Conservation (phyloP, 2,888 invertebrate genomes). For the Lochmaea crataegi region DNA sequence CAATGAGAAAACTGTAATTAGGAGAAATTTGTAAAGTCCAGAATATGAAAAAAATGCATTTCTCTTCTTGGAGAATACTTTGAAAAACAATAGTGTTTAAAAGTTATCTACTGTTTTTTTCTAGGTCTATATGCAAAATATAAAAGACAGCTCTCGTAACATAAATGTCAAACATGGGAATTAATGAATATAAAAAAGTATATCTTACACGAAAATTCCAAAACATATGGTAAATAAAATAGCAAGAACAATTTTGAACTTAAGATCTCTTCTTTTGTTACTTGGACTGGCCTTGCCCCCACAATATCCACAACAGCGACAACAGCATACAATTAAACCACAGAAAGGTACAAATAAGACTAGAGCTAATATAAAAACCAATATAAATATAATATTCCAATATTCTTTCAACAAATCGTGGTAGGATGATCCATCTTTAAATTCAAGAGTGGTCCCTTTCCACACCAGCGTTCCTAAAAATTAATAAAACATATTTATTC, state of each 20-base stretch:
- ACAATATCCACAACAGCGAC: constrained; percentile 83
- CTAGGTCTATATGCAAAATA: no score
- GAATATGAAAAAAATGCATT: no score
- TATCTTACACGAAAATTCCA: constrained; percentile 85
- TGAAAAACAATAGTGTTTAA: no score
- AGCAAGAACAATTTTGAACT: constrained; percentile 80
- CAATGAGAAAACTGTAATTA: no score
- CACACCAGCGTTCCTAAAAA: constrained; percentile 12
- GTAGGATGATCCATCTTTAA: constrained; percentile 28
- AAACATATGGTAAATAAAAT: constrained; percentile 81
- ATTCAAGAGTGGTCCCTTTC: background rate
- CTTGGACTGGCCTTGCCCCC: constrained; percentile 83
- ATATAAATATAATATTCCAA: constrained; percentile 40
- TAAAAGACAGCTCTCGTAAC: no score
- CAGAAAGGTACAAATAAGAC: constrained; percentile 82
- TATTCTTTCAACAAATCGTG: constrained; percentile 39
- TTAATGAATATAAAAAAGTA: background rate
- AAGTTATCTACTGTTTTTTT: no score
- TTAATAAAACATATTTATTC: background rate
- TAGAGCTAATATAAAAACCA: constrained; percentile 62
- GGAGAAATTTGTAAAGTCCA: no score
- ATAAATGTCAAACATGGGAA: background rate
- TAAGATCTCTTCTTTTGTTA: constrained; percentile 87
- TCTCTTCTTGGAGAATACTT: no score
- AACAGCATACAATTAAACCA: constrained; percentile 89